Base-by-base conservation (phyloP, 2,888 invertebrate species). In the Ochropacha duplaris region DNA sequence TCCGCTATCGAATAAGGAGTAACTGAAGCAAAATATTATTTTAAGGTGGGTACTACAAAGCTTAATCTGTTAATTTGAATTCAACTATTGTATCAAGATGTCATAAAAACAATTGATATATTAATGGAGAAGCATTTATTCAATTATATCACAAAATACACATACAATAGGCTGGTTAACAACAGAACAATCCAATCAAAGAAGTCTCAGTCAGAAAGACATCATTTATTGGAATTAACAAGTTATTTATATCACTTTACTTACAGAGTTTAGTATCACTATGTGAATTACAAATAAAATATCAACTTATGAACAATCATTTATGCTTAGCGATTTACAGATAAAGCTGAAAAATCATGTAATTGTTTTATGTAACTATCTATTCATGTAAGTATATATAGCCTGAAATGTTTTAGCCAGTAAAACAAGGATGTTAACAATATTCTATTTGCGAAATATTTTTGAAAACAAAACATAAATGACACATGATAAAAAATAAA, bases 191-290 rank as follows among this genome's bases (percentile, higher is more conserved):
- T 44, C 44, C 16, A 39, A 39, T 39, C 39, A 44, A n/a, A n/a
- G n/a, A n/a, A n/a, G n/a, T n/a, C n/a, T n/a, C n/a, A n/a, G n/a
- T n/a, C n/a, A n/a, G n/a, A n/a, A n/a, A n/a, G n/a, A n/a, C n/a
- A n/a, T n/a, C 44, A 44, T 44, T 44, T 44, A 44, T 44, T 44
- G 44, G 44, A 44, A 44, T 44, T 19, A 39, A 39, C 39, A 39
- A 39, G 16, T 39, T n/a, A 39, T 39, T 39, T 39, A 16, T 39
- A 19, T 44, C 44, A 44, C 44, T 44, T 28, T 39, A 39, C 39
- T 39, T 39, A 39, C 0, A 19, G 0, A n/a, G n/a, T 3, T n/a
- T 36, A n/a, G 6, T 36, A 5, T 0, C 12, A 6, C n/a, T 36
- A 1, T 36, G 36, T 36, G n/a, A 36, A 36, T 5, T n/a, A 1